Base-by-base conservation (phyloP, 2,113 vertebrate species). In the Sakesphorus luctuosus region DNA sequence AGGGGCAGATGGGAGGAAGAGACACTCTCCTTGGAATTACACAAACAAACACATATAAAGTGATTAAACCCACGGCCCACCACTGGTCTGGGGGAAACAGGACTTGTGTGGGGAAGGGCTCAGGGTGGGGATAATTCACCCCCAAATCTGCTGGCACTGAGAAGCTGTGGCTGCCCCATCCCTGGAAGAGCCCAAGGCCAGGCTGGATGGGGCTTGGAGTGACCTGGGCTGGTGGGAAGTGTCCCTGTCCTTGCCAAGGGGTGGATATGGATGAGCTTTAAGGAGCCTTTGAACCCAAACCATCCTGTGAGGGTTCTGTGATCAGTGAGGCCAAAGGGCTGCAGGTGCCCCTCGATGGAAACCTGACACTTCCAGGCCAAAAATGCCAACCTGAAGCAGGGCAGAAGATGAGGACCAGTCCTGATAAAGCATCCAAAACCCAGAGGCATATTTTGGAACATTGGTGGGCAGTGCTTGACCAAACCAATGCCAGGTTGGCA, bases 1-100 rank as follows among this genome's bases (percentile, higher is more conserved):
- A 8, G 76, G 94, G 97, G 97, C 98, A 98, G 98, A 98, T 97
- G 98, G 95, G 97, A 96, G 84, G 62, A 85, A 95, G 96, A 94
- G 91, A 89, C 96, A 53, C 96, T 93, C 96, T 71, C 18, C 92
- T 90, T 77, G 82, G n/a, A 94, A 96, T 97, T 86, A 94, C 87
- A 97, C 96, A 95, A 97, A 96, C 94, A 89, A 97, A 97, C 95
- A 92, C 46, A 94, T 93, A 96, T 92, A 88, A 94, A 97, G 92
- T 76, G 97, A 97, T 98, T 97, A 97, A 97, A 97, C 62, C 80
- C 90, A 65, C 53, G 68, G 95, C 25, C 85, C 36, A 9, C 33
- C 29, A 1, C 61, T 12, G 61, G 52, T 21, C 91, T 69, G 83
- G 80, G 68, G 71, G 65, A 21, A 69, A 40, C 1, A 1, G 75